Percentiles rank a stretch among this genome's conserved stretches.
Evolutionary conservation across 2,797 vertebrate species (phyloP).

Genomic region (Avahi laniger): DNA sequence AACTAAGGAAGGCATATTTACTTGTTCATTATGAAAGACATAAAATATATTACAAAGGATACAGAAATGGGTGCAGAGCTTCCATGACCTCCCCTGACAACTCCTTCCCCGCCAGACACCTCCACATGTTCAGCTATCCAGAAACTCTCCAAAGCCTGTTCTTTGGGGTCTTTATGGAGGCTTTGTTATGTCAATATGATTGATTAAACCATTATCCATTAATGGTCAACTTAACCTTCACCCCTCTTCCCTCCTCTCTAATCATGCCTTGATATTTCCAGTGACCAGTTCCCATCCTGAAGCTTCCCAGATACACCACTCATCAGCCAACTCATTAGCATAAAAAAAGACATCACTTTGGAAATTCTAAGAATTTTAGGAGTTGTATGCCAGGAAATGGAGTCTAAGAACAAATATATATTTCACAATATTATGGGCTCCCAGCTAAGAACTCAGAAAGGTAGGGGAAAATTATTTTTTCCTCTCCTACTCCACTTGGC

Average conservation of each 20-base stretch:
- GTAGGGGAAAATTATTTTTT: background rate
- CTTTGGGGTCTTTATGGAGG: background rate
- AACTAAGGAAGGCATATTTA: background rate
- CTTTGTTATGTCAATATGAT: background rate
- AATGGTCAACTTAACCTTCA: background rate
- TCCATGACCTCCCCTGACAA: background rate
- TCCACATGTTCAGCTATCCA: background rate
- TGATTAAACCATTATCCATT: background rate
- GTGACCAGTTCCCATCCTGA: background rate
- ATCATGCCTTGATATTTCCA: background rate
- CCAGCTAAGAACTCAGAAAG: background rate
- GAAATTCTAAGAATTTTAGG: background rate
- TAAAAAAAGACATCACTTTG: background rate
- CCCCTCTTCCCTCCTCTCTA: background rate
- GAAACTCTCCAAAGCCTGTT: background rate
- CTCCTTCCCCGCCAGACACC: background rate
- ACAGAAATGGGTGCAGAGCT: background rate
- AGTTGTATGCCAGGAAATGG: background rate
- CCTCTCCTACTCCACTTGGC: background rate
- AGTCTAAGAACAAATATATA: background rate
- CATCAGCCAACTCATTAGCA: background rate
- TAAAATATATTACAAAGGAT: background rate
- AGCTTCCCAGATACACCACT: background rate
- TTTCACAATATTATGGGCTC: background rate
- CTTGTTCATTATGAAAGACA: background rate